These are phyloP conservation scores for Megamerina dolium DNA, from an alignment of 2,888 invertebrate genomes.

Conservation along the genomic window DNA sequence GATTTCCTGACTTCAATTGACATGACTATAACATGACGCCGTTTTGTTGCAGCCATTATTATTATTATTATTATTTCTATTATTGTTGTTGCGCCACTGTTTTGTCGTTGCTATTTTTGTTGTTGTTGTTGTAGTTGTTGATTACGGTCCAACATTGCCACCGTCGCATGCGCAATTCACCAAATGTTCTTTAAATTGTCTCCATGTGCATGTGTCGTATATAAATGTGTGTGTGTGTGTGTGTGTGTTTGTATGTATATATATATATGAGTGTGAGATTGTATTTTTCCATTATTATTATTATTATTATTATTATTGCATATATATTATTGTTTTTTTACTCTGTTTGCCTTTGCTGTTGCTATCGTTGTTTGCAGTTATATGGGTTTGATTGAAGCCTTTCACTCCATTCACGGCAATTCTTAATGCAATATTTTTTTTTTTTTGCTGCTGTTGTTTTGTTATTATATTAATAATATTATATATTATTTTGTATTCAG, in stretches of 20 bases:
- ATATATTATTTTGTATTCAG: neutral
- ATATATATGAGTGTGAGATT: no score
- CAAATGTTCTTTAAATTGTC: slow-evolving; percentile 10
- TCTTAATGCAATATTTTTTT: slow-evolving; percentile 26
- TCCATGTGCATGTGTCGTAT: slow-evolving; percentile 3
- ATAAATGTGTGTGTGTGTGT: neutral
- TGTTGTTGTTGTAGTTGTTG: no score
- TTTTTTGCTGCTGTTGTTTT: slow-evolving; percentile 15
- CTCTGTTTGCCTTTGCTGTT: neutral
- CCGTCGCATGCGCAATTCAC: slow-evolving; percentile 8
- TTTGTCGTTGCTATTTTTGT: neutral
- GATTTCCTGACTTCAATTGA: slow-evolving; percentile 41
- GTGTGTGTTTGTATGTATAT: no score
- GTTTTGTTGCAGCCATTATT: slow-evolving; percentile 3
- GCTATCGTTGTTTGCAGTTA: slow-evolving; percentile 24
- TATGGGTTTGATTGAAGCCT: slow-evolving; percentile 43
- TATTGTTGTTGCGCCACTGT: neutral
- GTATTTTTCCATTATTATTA: no score
- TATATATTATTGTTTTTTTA: neutral
- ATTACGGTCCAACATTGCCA: neutral
- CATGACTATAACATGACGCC: slow-evolving; percentile 42
- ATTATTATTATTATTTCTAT: neutral
- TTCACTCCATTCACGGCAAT: slow-evolving; percentile 44
- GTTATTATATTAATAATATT: slow-evolving; percentile 5
- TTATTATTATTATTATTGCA: neutral